Base-by-base conservation (phyloP, 2,113 vertebrate genomes). In the Actinemys pallida region DNA sequence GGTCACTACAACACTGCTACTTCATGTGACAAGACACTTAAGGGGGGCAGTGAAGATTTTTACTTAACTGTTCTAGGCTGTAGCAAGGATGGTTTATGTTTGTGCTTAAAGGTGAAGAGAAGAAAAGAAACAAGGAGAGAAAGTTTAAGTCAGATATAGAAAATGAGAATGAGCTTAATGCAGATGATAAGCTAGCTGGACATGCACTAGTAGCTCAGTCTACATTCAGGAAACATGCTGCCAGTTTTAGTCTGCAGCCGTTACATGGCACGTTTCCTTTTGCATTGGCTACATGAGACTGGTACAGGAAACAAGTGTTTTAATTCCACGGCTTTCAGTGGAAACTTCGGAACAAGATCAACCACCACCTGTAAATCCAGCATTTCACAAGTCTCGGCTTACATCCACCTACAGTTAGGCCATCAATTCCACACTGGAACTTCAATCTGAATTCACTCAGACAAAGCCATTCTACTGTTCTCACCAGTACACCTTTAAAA, bases 61-160 rank as follows among this genome's bases (percentile, higher is more conserved):
- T 99, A 99, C 99, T 99, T 99, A 99, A 99, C 99, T 99, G 99
- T 99, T 99, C 99, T 99, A 99, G 99, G 99, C 99, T 99, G 99
- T 99, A 99, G 99, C 99, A 99, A 99, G 99, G 99, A 99, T 99
- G 99, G 98, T 99, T 99, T 99, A 99, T 99, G 99, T 99, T 99
- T 99, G 99, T 99, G 99, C 99, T 99, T 99, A 99, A 99, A 99
- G 98, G 99, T 99, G 99, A 98, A 98, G 94, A 98, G 97, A 98
- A 98, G 96, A 98, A 99, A 99, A 99, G 98, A 99, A 99, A 99
- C 98, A 99, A 98, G 98, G 98, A 99, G 98, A 99, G 98, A 99
- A 98, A 99, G 98, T 99, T 99, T 99, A 99, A 98, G 99, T 99
- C 99, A 99, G 99, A 98, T 99, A 99, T 89, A 99, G 98, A 99